Conservation (phyloP, 1,140 invertebrate species). For the Drosophila kanapiae region DNA sequence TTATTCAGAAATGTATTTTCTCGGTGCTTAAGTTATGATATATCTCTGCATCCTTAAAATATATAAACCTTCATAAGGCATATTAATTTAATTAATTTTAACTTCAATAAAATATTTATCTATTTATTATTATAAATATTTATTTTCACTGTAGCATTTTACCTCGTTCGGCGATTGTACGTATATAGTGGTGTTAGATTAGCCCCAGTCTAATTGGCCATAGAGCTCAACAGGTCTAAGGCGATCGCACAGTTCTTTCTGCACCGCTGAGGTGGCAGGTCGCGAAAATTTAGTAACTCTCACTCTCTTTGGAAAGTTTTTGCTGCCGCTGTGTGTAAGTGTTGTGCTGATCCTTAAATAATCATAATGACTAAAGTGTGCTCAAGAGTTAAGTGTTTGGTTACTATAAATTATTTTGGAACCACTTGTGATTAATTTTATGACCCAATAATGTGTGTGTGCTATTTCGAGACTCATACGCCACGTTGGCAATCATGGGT, state of each 20-base stretch:
- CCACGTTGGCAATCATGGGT: constrained; percentile 35
- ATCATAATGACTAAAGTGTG: neutral
- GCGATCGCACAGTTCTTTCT: constrained; percentile 66
- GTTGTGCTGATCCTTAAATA: constrained; percentile 15
- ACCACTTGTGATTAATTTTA: neutral
- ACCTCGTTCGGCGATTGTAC: constrained; percentile 2
- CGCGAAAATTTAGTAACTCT: constrained; percentile 40
- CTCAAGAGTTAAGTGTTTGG: neutral
- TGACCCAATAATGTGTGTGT: neutral
- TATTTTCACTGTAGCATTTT: neutral
- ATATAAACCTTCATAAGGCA: neutral
- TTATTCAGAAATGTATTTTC: neutral
- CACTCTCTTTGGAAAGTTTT: neutral
- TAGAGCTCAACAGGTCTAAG: constrained; percentile 54
- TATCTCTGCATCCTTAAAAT: no score
- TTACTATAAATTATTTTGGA: neutral
- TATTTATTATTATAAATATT: neutral
- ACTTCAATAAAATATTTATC: no score
- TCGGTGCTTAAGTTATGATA: neutral
- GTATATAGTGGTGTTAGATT: constrained; percentile 56
- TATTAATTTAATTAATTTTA: no score
- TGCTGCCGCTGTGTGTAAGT: constrained; percentile 37
- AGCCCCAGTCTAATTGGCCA: constrained; percentile 71
- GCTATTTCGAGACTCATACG: constrained; percentile 11
- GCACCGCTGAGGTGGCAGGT: constrained; percentile 70